Evolutionary conservation across 2,113 vertebrate species (phyloP).

Genomic region (Hypanus sabinus): DNA sequence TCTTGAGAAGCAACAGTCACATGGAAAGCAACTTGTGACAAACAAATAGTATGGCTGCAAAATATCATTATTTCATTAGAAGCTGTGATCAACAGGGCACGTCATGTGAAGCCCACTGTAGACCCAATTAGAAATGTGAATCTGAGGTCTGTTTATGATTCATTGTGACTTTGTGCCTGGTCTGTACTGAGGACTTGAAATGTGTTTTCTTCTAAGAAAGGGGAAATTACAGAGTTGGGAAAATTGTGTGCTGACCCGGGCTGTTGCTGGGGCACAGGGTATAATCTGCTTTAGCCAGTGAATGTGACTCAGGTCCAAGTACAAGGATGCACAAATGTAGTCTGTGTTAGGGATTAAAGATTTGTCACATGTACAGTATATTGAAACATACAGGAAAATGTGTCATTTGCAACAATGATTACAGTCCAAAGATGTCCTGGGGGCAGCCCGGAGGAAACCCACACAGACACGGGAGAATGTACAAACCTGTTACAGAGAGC

Average conservation of each 20-base stretch:
- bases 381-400: no score
- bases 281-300: neutral
- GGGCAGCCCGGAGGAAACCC: no score
- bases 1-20: slow-evolving; percentile 7
- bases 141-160: neutral
- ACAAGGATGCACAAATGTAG: neutral
- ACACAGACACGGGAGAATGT: no score
- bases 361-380: no score
- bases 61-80: slow-evolving; percentile 31
- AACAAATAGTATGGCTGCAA: neutral
- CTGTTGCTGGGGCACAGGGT: neutral
- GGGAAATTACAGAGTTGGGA: slow-evolving; percentile 3
- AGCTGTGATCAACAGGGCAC: neutral
- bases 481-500: no score
- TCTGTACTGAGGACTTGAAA: neutral
- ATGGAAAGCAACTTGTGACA: neutral
- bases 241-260: neutral
- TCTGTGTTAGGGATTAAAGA: neutral
- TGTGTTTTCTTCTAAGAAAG: neutral
- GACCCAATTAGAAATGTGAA: slow-evolving; percentile 11
- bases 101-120: neutral
- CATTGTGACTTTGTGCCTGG: neutral
- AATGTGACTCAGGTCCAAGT: neutral
- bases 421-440: no score
- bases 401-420: no score